Evolutionary conservation across 1,140 invertebrate genomes (phyloP).

Genomic region (Papilio dardanus): DNA sequence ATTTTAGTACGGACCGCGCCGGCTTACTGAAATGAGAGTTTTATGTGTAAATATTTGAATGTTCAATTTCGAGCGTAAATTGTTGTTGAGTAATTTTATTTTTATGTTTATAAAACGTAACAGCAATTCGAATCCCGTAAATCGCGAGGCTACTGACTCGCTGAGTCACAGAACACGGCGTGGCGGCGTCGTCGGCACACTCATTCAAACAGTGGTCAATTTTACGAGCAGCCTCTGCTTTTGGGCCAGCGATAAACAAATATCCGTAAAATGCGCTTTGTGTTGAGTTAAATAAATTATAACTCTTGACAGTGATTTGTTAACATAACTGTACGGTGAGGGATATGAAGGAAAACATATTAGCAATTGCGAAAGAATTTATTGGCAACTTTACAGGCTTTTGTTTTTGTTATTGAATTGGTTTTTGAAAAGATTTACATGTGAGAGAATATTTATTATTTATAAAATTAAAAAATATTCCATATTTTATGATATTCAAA

Average conservation of each 20-base stretch:
- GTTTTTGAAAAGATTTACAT: background rate
- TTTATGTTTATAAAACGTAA: conserved; percentile 1
- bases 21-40: background rate
- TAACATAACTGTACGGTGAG: background rate
- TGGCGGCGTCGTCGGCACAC: conserved; percentile 33
- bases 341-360: conserved; percentile 19
- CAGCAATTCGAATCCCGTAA: conserved; percentile 39
- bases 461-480: background rate
- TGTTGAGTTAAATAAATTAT: conserved; percentile 21
- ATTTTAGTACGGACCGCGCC: background rate
- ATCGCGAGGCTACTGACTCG: conserved; percentile 35
- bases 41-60: conserved; percentile 4
- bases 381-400: conserved; percentile 1
- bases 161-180: conserved; percentile 27
- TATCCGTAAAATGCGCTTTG: background rate
- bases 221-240: conserved; percentile 49
- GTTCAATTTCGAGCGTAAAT: background rate
- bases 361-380: conserved; percentile 5
- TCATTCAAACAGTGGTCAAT: conserved; percentile 51
- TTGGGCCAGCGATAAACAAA: conserved; percentile 32
- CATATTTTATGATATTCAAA: background rate
- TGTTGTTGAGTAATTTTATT: background rate
- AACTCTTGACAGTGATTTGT: conserved; percentile 21
- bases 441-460: conserved; percentile 8
- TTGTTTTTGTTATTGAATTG: background rate